These are phyloP conservation scores for Seriola aureovittata DNA, from an alignment of 2,113 vertebrate genomes.

Conservation along the genomic window DNA sequence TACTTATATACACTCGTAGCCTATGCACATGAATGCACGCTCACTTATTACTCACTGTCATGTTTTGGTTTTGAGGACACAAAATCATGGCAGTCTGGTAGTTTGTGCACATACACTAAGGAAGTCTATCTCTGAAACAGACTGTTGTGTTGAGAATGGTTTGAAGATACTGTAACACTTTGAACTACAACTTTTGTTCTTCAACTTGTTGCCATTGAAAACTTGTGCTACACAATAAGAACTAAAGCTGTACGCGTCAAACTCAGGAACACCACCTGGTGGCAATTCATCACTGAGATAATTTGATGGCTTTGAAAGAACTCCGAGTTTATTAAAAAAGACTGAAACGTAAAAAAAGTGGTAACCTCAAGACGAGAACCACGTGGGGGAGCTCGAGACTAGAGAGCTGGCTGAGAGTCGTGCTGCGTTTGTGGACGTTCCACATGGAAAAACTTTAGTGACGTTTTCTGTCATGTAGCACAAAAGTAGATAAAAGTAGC, in stretches of 20 bases:
- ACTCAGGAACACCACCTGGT: no score
- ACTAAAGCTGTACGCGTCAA: no score
- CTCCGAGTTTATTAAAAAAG: no score
- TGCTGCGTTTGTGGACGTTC: neutral
- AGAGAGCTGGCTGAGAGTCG: neutral
- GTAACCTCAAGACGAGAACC: neutral
- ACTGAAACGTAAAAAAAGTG: neutral
- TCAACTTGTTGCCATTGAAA: neutral
- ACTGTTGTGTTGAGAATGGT: neutral
- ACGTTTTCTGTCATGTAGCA: neutral
- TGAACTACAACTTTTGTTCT: neutral
- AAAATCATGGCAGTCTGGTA: no score
- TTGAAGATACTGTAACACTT: neutral
- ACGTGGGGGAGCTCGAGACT: slow-evolving; percentile 32
- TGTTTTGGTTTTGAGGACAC: no score
- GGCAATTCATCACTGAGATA: neutral
- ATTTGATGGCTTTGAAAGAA: neutral
- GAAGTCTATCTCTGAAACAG: neutral
- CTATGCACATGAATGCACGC: neutral
- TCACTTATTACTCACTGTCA: no score
- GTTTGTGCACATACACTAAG: neutral
- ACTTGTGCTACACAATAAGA: neutral
- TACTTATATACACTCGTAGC: neutral
- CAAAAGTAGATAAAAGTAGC: no score
- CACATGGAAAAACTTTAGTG: neutral